phyloP scores from a whole-genome alignment of 2,888 invertebrate genomes.

The Anticlea derivata region DNA sequence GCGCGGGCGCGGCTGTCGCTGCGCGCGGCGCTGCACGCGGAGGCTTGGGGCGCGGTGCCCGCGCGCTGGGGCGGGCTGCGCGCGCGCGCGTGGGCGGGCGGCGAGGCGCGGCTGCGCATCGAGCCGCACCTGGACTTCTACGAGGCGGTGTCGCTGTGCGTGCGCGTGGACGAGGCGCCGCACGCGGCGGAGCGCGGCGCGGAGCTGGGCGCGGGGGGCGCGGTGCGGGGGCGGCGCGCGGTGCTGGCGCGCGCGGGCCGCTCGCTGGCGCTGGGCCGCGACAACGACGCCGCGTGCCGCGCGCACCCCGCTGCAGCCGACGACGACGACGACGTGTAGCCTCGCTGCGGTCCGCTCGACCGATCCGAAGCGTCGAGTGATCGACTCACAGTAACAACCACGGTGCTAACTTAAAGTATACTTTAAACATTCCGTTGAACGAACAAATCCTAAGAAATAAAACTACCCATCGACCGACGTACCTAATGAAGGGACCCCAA shows the following conservation, averaged over 20 bases:
- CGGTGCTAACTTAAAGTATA: too few species aligned
- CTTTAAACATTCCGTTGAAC: too few species aligned
- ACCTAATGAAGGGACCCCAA: too few species aligned
- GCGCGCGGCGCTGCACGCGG: constrained; percentile 34
- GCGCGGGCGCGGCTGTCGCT: constrained; percentile 23
- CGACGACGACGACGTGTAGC: constrained; percentile 18
- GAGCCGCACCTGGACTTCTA: constrained; percentile 66
- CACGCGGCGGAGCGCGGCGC: constrained; percentile 28
- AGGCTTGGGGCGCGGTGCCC: constrained; percentile 44
- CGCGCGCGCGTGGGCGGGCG: constrained; percentile 37
- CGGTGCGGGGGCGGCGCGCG: constrained; percentile 19
- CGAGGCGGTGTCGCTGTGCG: constrained; percentile 60
- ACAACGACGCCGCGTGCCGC: constrained; percentile 58
- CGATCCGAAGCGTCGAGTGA: neutral
- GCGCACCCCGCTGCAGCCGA: constrained; percentile 43
- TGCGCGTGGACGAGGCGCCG: constrained; percentile 48
- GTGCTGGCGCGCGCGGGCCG: constrained; percentile 36
- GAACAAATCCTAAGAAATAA: too few species aligned
- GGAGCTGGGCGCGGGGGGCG: constrained; percentile 26
- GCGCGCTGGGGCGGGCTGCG: constrained; percentile 30
- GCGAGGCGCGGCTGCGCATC: constrained; percentile 47
- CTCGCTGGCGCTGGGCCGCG: constrained; percentile 54
- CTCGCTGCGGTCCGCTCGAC: neutral
- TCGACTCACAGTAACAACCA: too few species aligned
- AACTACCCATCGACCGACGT: too few species aligned